Evolutionary conservation across 1,140 invertebrate species (phyloP).

Genomic region (Calephelis virginiensis): DNA sequence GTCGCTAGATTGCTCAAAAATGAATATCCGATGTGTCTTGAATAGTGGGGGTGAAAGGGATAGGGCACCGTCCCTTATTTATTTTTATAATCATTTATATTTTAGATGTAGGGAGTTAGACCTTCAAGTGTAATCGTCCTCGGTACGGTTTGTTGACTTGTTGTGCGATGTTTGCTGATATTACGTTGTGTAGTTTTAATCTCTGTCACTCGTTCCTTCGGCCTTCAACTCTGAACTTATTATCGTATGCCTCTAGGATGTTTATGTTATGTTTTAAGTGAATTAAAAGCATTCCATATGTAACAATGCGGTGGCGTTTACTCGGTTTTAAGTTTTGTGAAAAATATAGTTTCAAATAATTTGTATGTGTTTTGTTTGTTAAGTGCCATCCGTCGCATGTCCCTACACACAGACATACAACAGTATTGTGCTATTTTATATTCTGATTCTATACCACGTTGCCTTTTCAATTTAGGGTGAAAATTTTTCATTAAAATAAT

Average conservation of each 20-base stretch:
- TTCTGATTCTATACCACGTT: conserved; percentile 72
- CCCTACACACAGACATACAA: conserved; percentile 20
- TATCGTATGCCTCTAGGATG: conserved; percentile 61
- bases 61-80: conserved; percentile 63
- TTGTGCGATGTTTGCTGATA: conserved; percentile 39
- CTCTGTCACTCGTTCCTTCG: conserved; percentile 17
- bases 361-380: conserved; percentile 21
- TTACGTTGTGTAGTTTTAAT: conserved; percentile 31
- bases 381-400: conserved; percentile 56
- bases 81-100: conserved; percentile 77
- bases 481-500: conserved; percentile 72
- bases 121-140: conserved; percentile 55
- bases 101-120: conserved; percentile 61
- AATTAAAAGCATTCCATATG: conserved; percentile 75
- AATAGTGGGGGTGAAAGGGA: conserved; percentile 37
- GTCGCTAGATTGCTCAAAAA: conserved; percentile 53
- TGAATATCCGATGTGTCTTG: conserved; percentile 43
- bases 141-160: conserved; percentile 28
- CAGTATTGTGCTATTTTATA: conserved; percentile 49
- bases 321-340: conserved; percentile 49
- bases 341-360: conserved; percentile 29
- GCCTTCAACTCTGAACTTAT: conserved; percentile 40
- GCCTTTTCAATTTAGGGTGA: conserved; percentile 72
- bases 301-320: conserved; percentile 71
- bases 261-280: conserved; percentile 70